These are phyloP conservation scores for Antheraea yamamai DNA, from an alignment of 2,888 invertebrate genomes.

Conservation along the genomic window DNA sequence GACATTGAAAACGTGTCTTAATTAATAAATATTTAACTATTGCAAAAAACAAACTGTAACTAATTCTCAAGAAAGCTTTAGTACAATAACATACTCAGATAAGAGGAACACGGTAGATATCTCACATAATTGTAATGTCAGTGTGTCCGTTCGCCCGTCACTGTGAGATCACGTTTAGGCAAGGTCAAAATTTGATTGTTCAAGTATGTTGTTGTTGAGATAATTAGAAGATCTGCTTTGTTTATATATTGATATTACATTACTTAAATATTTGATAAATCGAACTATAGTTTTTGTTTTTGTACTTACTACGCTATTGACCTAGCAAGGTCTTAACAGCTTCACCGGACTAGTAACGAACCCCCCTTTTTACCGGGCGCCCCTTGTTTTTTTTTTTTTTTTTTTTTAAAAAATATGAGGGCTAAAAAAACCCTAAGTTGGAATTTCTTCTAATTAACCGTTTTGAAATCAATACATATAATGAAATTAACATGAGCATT, in stretches of 20 bases:
- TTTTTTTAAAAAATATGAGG: no score
- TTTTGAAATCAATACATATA: no score
- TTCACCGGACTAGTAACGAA: no score
- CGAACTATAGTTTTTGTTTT: no score
- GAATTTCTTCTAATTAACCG: no score
- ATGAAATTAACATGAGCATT: background rate
- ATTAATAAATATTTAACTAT: constrained; percentile 8
- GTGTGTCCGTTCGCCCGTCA: constrained; percentile 47
- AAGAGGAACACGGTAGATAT: constrained; percentile 13
- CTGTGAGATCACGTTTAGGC: constrained; percentile 45
- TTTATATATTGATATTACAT: background rate
- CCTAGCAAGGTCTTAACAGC: no score
- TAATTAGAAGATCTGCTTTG: constrained; percentile 21
- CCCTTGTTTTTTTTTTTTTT: no score
- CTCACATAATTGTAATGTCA: constrained; percentile 29
- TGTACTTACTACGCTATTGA: no score
- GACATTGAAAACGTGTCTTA: background rate
- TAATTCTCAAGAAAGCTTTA: constrained; percentile 12
- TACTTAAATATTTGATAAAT: no score
- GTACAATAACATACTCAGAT: constrained; percentile 6
- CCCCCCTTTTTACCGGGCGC: no score
- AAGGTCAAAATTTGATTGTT: constrained; percentile 45
- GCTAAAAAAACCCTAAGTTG: no score
- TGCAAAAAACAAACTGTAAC: constrained; percentile 6
- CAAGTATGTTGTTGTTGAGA: constrained; percentile 29